A percentile compares a stretch with the other conserved stretches of the same genome.
Conservation (phyloP, 2,888 invertebrate species). For the Polydesmus complanatus region DNA sequence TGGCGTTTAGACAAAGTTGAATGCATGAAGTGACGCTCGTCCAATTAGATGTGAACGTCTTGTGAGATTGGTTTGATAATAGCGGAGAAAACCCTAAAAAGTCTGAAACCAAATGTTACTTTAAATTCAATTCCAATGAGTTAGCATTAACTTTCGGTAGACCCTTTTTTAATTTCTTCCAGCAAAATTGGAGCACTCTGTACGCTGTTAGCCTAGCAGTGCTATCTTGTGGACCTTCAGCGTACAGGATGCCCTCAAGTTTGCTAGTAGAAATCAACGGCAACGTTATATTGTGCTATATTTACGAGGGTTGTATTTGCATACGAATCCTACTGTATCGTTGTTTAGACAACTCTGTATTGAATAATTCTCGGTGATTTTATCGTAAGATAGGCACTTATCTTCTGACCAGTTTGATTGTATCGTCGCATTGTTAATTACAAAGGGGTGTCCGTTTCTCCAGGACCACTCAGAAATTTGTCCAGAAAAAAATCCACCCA, state of each 20-base stretch:
- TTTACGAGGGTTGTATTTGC: neutral
- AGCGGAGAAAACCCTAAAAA: neutral
- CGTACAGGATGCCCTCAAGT: no score
- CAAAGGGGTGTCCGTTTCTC: neutral
- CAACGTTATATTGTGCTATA: no score
- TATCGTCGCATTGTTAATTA: no score
- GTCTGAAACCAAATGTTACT: no score
- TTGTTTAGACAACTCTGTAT: neutral
- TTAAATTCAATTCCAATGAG: no score
- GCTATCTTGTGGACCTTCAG: no score
- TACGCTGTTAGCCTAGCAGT: no score
- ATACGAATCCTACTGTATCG: neutral
- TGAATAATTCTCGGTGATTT: neutral
- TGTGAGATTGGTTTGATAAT: neutral
- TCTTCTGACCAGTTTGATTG: no score
- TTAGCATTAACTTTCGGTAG: no score
- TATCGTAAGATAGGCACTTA: neutral
- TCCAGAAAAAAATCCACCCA: neutral
- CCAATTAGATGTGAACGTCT: neutral
- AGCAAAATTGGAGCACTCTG: neutral
- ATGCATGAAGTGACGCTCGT: neutral
- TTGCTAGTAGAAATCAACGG: no score
- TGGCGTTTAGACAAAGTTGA: neutral
- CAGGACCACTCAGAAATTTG: neutral
- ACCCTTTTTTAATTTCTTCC: neutral